A percentile compares a stretch with the other conserved stretches of the same genome.
Evolutionary conservation across 2,797 vertebrate species (phyloP).

Genomic region (Linurgus olivaceus): DNA sequence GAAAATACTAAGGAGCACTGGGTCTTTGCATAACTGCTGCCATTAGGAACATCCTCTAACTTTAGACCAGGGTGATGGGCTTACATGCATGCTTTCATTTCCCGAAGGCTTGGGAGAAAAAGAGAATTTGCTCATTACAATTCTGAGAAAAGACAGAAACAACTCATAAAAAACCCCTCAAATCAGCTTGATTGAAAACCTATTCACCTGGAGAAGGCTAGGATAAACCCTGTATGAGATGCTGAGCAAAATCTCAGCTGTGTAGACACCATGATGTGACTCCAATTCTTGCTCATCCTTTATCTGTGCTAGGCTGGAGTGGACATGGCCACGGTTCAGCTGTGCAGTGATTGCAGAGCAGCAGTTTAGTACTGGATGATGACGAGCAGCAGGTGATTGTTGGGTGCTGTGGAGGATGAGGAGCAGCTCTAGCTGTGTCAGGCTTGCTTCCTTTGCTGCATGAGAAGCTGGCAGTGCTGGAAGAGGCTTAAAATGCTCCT

Average conservation of each 20-base stretch:
- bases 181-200: not conserved
- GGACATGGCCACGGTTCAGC: not conserved
- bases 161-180: not conserved
- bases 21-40: not conserved
- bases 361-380: not conserved
- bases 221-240: not conserved
- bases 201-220: not conserved
- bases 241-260: not conserved
- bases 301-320: not conserved
- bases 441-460: not conserved
- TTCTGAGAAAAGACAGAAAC: not conserved
- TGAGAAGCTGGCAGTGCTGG: not conserved
- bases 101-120: not conserved
- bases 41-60: not conserved
- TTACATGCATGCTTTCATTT: not conserved
- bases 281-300: not conserved
- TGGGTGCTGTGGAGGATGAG: not conserved
- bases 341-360: not conserved
- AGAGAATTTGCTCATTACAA: not conserved
- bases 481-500: not conserved
- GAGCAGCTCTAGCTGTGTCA: not conserved
- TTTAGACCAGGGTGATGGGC: not conserved
- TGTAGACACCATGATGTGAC: not conserved
- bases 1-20: not conserved
- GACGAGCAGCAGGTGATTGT: not conserved